Evolutionary conservation across 1,140 invertebrate genomes (phyloP).

Genomic region (Ceratina australensis): DNA sequence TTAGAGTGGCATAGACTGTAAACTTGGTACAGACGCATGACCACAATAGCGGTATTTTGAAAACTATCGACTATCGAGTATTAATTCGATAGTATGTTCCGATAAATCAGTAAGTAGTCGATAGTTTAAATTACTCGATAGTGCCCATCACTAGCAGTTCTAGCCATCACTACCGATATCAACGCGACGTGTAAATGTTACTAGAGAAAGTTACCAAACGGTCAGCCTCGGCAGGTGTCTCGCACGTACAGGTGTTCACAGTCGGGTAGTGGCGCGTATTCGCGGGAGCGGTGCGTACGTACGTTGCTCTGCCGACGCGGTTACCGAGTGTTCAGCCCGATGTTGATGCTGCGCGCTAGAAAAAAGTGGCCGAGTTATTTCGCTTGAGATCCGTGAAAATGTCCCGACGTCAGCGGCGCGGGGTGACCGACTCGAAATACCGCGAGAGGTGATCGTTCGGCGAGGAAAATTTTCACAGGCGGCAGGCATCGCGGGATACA

Average conservation of each 20-base stretch:
- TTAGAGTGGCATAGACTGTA: no score
- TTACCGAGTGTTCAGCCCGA: background rate
- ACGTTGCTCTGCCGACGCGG: conserved; percentile 3
- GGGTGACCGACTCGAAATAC: conserved; percentile 52
- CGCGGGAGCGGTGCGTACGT: conserved; percentile 51
- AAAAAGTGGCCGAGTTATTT: conserved; percentile 22
- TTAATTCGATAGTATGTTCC: no score
- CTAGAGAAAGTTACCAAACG: conserved; percentile 56
- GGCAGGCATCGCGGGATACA: conserved; percentile 46
- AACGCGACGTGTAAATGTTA: conserved; percentile 24
- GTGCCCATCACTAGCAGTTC: conserved; percentile 29
- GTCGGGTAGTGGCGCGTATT: conserved; percentile 60
- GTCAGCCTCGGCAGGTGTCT: conserved; percentile 55
- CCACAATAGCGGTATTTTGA: no score
- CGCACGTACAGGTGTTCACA: conserved; percentile 65
- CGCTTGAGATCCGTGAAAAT: conserved; percentile 44
- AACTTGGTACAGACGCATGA: no score
- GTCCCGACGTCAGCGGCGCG: conserved; percentile 38
- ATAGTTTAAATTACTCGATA: no score
- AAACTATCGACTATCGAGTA: no score
- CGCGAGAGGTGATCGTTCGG: conserved; percentile 47
- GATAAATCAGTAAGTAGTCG: no score
- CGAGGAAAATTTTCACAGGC: conserved; percentile 51
- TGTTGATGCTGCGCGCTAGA: conserved; percentile 3
- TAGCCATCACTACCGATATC: no score